Conservation (phyloP, 2,113 vertebrate species). For the Apeltes quadracus region DNA sequence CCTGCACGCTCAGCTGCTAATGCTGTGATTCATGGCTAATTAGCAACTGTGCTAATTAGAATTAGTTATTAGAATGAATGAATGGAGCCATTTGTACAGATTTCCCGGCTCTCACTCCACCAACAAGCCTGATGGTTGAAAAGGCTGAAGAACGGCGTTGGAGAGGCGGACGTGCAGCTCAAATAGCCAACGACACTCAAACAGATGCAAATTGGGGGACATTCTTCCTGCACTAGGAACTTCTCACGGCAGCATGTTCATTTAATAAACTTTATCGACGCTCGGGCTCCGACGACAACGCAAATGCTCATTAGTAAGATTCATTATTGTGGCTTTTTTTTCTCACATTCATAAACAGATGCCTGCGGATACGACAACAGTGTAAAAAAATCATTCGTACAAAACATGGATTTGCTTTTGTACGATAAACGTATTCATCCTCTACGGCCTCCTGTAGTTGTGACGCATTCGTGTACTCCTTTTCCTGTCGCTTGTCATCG, state of each 20-base stretch:
- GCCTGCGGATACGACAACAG: no score
- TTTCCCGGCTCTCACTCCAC: conserved; percentile 33
- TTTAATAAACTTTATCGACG: no score
- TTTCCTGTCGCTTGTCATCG: neutral
- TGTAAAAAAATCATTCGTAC: no score
- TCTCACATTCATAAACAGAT: no score
- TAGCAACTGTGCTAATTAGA: conserved; percentile 78
- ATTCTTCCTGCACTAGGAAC: neutral
- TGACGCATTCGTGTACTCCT: neutral
- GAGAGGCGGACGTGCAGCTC: neutral
- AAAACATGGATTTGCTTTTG: neutral
- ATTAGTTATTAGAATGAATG: conserved; percentile 72
- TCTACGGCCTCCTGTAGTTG: neutral
- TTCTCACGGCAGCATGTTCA: neutral
- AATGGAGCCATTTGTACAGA: conserved; percentile 45
- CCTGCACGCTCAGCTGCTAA: conserved; percentile 68
- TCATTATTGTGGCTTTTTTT: no score
- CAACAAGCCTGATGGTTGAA: neutral
- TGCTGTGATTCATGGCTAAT: conserved; percentile 79
- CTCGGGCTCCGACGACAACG: neutral
- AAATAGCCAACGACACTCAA: neutral
- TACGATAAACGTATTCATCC: no score
- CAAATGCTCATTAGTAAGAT: neutral
- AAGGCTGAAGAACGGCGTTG: neutral
- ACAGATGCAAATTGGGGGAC: no score